Evolutionary conservation across 2,888 invertebrate genomes (phyloP), one percentile per base, ranked within the genome.

Genomic region (Lacanobia wlatinum): DNA sequence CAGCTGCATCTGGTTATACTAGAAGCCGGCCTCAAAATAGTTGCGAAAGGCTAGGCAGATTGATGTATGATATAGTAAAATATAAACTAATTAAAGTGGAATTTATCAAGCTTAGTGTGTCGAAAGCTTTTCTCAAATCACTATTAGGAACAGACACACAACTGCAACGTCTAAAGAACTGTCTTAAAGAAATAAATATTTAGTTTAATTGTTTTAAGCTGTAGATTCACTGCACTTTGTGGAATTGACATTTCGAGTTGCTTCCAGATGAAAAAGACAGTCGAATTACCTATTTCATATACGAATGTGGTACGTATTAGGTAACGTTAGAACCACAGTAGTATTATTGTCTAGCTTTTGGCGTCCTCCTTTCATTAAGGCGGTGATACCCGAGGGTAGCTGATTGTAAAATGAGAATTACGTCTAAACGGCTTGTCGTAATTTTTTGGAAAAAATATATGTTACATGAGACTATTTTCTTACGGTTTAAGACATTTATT

Each of bases 181-280:
- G 21, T 28, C 2, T 10, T 14, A 21, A 34, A 53, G 8, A 52
- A 72, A 46, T 60, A 0, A 38, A 1, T 34, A 23, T 38, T 8
- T 59, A 16, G 34, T 60, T 40, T 21, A 43, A 28, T 18, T 56
- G 55, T 46, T 52, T n/a, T 9, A 71, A 66, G 38, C 48, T 76
- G 73, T 71, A 73, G 60, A 43, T 14, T 43, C 43, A 12, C 60
- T 81, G 77, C 83, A 84, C 87, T 87, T 85, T 80, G 83, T 77
- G 74, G 85, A 84, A 89, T 86, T 86, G 83, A 76, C 2, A 75
- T 80, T 76, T 76, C 46, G 53, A 59, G 16, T 46, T 63, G 60
- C 53, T 73, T 58, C 50, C 56, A 82, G 76, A 84, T 86, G 82
- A 87, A 89, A 34, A 85, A 46, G 16, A 28, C 46, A 21, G 62